Percentiles rank a stretch among this genome's conserved stretches.
phyloP scores from a whole-genome alignment of 1,140 invertebrate species.

The Bombus consobrinus region DNA sequence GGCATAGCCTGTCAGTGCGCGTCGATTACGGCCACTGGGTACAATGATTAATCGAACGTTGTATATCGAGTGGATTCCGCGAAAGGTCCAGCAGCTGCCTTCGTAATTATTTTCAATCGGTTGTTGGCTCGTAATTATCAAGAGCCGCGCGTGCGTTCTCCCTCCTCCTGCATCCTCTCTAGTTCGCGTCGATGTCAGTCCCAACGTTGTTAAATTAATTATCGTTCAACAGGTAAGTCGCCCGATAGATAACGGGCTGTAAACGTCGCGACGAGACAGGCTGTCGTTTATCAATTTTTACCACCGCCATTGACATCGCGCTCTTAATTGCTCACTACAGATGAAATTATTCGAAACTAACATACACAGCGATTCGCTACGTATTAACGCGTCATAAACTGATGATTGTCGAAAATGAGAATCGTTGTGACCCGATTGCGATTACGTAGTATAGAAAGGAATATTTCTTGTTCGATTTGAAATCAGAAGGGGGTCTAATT shows the following conservation, averaged over 20 bases:
- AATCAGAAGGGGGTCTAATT: too few species aligned
- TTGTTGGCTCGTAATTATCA: constrained; percentile 10
- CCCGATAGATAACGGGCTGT: constrained; percentile 18
- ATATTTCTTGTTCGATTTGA: neutral
- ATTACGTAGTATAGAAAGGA: neutral
- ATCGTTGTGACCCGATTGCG: neutral
- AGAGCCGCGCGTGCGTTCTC: too few species aligned
- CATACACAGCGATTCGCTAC: neutral
- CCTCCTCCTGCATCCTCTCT: neutral
- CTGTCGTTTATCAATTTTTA: constrained; percentile 51
- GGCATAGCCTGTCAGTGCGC: constrained; percentile 41
- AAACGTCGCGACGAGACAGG: constrained; percentile 43
- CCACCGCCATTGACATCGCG: neutral
- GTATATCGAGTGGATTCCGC: constrained; percentile 2
- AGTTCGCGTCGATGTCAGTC: constrained; percentile 18
- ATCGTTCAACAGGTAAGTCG: constrained; percentile 63
- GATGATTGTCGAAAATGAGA: neutral
- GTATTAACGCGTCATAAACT: too few species aligned
- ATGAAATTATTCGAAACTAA: neutral
- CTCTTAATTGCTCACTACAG: neutral
- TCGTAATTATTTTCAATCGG: constrained; percentile 27
- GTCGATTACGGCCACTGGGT: constrained; percentile 46
- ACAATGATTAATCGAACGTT: constrained; percentile 53
- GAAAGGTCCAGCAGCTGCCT: neutral
- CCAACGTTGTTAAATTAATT: constrained; percentile 54